Percentiles rank a stretch among this genome's conserved stretches.
Evolutionary conservation across 2,888 invertebrate genomes (phyloP).

Genomic region (Liposcelis brunnea): DNA sequence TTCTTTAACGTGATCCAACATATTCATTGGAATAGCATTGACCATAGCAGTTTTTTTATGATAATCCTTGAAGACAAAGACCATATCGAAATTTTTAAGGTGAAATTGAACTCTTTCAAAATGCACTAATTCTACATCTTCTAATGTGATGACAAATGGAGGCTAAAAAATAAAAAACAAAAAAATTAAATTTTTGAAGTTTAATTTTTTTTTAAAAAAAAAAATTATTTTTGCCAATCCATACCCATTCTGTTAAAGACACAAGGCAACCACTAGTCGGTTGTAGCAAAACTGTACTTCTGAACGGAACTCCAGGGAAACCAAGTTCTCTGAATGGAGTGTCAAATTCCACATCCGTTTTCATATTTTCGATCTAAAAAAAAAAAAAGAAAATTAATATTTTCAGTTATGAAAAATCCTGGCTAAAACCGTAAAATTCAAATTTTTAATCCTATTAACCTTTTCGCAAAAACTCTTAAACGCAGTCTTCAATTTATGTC

Average conservation of each 20-base stretch:
- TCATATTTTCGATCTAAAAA: constrained; percentile 64
- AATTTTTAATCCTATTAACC: constrained; percentile 26
- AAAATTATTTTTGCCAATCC: too few species aligned
- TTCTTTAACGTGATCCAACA: constrained; percentile 98
- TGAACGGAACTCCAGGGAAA: constrained; percentile 92
- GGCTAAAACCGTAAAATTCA: neutral
- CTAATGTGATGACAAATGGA: constrained; percentile 93
- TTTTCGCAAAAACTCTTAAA: constrained; percentile 98
- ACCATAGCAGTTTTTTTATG: constrained; percentile 86
- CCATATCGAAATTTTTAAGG: constrained; percentile 98
- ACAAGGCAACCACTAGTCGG: constrained; percentile 97
- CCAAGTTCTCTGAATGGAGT: constrained; percentile 96
- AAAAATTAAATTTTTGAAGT: neutral
- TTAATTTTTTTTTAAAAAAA: too few species aligned
- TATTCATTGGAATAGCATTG: constrained; percentile 98
- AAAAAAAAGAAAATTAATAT: constrained; percentile 10
- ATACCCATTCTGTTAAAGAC: constrained; percentile 87
- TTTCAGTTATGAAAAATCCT: neutral
- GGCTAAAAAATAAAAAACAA: constrained; percentile 37
- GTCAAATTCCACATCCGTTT: constrained; percentile 95
- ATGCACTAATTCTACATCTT: constrained; percentile 94
- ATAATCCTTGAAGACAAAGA: constrained; percentile 98
- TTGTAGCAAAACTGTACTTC: constrained; percentile 88
- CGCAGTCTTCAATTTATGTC: constrained; percentile 91
- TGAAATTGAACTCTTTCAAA: constrained; percentile 98